These are phyloP conservation scores for Chrysotoxum bicinctum DNA, from an alignment of 2,888 invertebrate genomes.

Conservation along the genomic window DNA sequence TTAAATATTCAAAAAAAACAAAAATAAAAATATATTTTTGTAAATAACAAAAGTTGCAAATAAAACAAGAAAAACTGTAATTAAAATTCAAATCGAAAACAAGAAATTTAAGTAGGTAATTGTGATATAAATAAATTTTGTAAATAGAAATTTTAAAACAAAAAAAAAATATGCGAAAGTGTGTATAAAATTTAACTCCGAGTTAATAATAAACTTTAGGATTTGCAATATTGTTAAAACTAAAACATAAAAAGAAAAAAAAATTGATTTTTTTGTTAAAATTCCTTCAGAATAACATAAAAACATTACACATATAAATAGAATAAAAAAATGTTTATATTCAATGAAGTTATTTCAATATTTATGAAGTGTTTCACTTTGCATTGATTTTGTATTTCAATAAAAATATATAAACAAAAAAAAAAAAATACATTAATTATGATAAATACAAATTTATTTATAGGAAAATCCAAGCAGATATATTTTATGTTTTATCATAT, in stretches of 20 bases:
- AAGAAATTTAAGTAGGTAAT: slow-evolving; percentile 50
- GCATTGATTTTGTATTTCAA: slow-evolving; percentile 41
- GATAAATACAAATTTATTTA: slow-evolving; percentile 52
- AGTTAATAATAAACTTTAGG: background rate
- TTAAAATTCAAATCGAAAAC: slow-evolving; percentile 40
- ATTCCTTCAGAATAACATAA: background rate
- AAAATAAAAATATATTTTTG: slow-evolving; percentile 42
- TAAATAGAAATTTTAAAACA: slow-evolving; percentile 44
- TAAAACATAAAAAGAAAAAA: background rate
- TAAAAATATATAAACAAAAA: slow-evolving; percentile 4
- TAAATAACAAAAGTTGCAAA: slow-evolving; percentile 42
- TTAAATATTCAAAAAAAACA: background rate
- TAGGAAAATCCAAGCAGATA: slow-evolving; percentile 43
- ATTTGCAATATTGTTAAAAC: slow-evolving; percentile 22
- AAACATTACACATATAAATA: background rate
- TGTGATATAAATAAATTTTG: slow-evolving; percentile 68
- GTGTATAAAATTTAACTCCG: slow-evolving; percentile 5
- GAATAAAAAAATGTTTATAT: slow-evolving; percentile 7
- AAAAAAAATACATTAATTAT: slow-evolving; percentile 17
- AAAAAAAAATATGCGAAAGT: background rate
- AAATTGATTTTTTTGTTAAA: slow-evolving; percentile 4
- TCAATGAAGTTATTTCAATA: slow-evolving; percentile 21
- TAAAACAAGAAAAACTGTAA: slow-evolving; percentile 28
- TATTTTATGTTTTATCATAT: slow-evolving; percentile 28
- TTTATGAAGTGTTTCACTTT: slow-evolving; percentile 49